Percentiles rank a stretch among this genome's conserved stretches.
phyloP scores from a whole-genome alignment of 2,113 vertebrate genomes.

The Tichodroma muraria region DNA sequence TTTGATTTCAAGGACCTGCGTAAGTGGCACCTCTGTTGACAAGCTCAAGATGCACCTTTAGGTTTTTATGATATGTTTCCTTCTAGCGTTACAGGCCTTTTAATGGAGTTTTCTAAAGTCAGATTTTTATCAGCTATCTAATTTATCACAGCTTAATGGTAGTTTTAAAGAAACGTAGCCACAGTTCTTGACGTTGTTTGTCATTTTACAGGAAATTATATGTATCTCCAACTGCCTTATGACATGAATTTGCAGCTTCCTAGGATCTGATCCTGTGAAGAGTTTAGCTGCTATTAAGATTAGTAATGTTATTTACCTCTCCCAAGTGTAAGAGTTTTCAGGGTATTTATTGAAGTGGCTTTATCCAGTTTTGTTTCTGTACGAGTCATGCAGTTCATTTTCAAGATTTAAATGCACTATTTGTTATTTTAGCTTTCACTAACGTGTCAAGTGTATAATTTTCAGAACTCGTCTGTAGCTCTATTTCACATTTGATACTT shows the following conservation, averaged over 20 bases:
- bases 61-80: neutral
- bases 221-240: neutral
- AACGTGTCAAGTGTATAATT: neutral
- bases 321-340: neutral
- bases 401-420: neutral
- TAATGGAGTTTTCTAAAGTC: neutral
- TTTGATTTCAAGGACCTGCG: neutral
- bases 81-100: neutral
- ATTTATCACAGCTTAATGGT: neutral
- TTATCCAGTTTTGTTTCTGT: neutral
- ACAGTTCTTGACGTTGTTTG: neutral
- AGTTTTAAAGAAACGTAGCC: neutral
- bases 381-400: neutral
- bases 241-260: neutral
- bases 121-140: neutral
- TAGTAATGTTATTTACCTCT: neutral
- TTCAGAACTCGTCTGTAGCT: neutral
- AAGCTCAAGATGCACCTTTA: neutral
- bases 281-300: neutral
- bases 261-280: neutral
- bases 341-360: neutral
- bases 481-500: conserved; percentile 33
- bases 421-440: neutral
- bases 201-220: neutral
- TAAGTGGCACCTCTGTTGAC: neutral